These are phyloP conservation scores for Sarcophaga caerulescens DNA, from an alignment of 2,888 invertebrate species.

Conservation along the genomic window DNA sequence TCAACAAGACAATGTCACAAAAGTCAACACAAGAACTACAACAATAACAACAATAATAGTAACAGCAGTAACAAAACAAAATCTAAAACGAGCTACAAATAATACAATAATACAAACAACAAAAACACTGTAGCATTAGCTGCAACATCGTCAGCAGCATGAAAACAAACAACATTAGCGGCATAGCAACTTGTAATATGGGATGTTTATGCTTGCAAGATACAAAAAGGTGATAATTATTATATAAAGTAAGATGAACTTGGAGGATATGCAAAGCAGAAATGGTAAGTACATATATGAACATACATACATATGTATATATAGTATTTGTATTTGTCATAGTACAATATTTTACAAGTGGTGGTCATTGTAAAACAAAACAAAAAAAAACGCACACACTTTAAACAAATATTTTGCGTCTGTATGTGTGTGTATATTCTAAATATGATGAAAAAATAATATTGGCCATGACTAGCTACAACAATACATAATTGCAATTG, in stretches of 20 bases:
- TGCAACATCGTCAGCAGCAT: conserved; percentile 39
- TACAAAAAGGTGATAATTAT: conserved; percentile 79
- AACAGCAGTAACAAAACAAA: conserved; percentile 49
- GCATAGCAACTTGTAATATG: conserved; percentile 65
- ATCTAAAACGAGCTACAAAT: conserved; percentile 17
- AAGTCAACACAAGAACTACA: conserved; percentile 32
- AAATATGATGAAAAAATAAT: conserved; percentile 19
- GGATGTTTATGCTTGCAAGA: conserved; percentile 67
- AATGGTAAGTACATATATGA: conserved; percentile 46
- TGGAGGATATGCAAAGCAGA: conserved; percentile 67
- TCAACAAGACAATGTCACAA: conserved; percentile 27
- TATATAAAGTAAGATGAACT: conserved; percentile 77
- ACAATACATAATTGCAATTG: not conserved
- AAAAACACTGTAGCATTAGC: conserved; percentile 14
- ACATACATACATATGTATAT: not conserved
- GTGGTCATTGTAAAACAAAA: conserved; percentile 52
- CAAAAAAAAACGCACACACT: conserved; percentile 19
- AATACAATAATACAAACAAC: conserved; percentile 8
- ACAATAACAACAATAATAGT: conserved; percentile 30
- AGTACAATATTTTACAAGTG: conserved; percentile 40
- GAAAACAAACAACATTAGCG: conserved; percentile 66
- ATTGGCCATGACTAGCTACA: conserved; percentile 16
- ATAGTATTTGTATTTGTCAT: conserved; percentile 1
- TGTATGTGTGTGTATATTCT: not conserved
- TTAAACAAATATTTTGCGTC: not conserved